A percentile compares a stretch with the other conserved stretches of the same genome.
These are phyloP conservation scores for Spialia ferax DNA, from an alignment of 2,888 invertebrate genomes.

Conservation along the genomic window DNA sequence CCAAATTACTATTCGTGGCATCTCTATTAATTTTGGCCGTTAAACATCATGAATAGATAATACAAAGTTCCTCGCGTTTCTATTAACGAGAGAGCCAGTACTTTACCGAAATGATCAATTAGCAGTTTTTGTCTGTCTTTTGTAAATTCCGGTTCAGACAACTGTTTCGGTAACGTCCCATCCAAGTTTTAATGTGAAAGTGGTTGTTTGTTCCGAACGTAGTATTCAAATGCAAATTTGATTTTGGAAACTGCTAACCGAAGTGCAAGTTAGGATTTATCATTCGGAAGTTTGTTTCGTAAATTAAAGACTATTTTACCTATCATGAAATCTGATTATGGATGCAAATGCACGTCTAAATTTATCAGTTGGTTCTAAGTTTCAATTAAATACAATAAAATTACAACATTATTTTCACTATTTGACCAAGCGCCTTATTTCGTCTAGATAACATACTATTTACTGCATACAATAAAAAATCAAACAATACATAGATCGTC, in stretches of 20 bases:
- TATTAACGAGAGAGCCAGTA: background rate
- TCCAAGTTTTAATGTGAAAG: slow-evolving; percentile 21
- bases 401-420: too few relatives aligned
- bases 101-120: slow-evolving; percentile 27
- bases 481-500: too few relatives aligned
- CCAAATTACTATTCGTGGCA: too few relatives aligned
- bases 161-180: slow-evolving; percentile 9
- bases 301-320: slow-evolving; percentile 15
- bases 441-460: too few relatives aligned
- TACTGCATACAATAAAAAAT: too few relatives aligned
- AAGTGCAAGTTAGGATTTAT: slow-evolving; percentile 24
- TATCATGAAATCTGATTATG: background rate
- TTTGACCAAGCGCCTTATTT: too few relatives aligned
- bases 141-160: background rate
- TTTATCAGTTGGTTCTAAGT: too few relatives aligned
- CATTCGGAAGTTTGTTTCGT: slow-evolving; percentile 19
- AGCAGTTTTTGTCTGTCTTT: slow-evolving; percentile 18
- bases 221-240: slow-evolving; percentile 26
- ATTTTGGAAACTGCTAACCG: slow-evolving; percentile 10
- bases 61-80: too few relatives aligned
- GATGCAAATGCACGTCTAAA: background rate
- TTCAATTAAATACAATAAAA: too few relatives aligned
- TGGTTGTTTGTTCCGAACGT: slow-evolving; percentile 23
- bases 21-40: too few relatives aligned
- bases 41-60: too few relatives aligned